Percentiles rank a stretch among this genome's conserved stretches.
Conservation (phyloP, 2,113 vertebrate species). For the Bubo blakistoni region DNA sequence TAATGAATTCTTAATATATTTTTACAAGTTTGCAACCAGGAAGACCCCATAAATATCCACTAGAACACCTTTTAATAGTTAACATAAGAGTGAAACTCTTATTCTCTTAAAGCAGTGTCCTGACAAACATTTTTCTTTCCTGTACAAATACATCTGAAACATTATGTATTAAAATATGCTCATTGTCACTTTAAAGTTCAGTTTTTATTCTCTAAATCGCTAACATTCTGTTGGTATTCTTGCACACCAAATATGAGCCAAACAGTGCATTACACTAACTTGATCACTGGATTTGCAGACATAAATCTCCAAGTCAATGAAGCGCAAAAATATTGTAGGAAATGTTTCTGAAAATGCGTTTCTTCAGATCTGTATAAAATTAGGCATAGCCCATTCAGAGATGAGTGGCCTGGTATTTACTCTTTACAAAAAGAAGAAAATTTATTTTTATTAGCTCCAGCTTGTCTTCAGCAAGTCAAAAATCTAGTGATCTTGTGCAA, state of each 20-base stretch:
- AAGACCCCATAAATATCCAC: conserved; percentile 37
- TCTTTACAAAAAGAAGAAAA: neutral
- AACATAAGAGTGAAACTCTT: conserved; percentile 11
- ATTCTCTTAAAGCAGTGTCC: conserved; percentile 2
- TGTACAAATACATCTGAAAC: conserved; percentile 42
- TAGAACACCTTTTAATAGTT: conserved; percentile 39
- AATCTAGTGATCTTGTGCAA: conserved; percentile 47
- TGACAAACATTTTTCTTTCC: conserved; percentile 42
- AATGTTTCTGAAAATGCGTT: neutral
- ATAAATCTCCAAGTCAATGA: conserved; percentile 12
- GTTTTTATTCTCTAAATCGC: conserved; percentile 14
- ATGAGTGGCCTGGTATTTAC: neutral
- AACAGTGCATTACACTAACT: conserved; percentile 71
- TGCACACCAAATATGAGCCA: conserved; percentile 73
- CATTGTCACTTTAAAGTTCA: conserved; percentile 72
- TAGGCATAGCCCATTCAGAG: neutral
- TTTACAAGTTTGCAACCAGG: conserved; percentile 35
- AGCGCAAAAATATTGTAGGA: neutral
- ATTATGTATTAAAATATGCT: conserved; percentile 42
- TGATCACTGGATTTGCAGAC: conserved; percentile 41
- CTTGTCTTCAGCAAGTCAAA: conserved; percentile 34
- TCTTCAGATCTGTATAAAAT: neutral
- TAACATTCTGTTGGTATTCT: conserved; percentile 69
- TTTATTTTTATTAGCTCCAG: conserved; percentile 8
- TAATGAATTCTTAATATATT: conserved; percentile 36